Base-by-base conservation (phyloP, 30 jellyfish, hydroid and myxozoan species). In the Catostylus mosaicus region DNA sequence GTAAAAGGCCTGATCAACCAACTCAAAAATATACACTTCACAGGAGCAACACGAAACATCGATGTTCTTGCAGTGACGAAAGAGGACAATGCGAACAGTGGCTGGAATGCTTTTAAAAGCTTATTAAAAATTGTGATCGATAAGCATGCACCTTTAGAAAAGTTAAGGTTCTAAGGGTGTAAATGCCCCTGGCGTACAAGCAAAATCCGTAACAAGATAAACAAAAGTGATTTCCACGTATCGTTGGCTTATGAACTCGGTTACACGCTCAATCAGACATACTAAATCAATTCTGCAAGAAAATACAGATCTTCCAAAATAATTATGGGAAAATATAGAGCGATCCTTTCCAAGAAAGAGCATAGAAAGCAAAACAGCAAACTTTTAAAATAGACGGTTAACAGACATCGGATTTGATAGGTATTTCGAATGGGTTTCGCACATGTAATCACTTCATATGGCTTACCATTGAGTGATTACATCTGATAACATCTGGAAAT, bases 131-230 rank as follows among this genome's bases (percentile, higher is more conserved):
- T 38, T 73, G 84, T 73, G 70, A 73, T 73, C 75, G 72, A 73
- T 32, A 73, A 73, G 75, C 72, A 73, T 48, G 73, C 84, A 22
- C 86, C 86, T 32, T 51, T 75, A 75, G 86, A 30, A 48, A 48
- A 75, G 76, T 48, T 48, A 77, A 75, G 32, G 63, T 6, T 75
- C 50, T 38, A 77, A 48, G 75, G 86, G 59, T 63, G 76, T 54
- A 63, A 75, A 23, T 75, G 86, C 19, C 86, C 86, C 63, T 75
- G 86, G 86, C 86, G 50, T 75, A 75, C 75, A 75, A 75, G 61
- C 74, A 63, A 75, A 75, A 46, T 75, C 64, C 73, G 74, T 0
- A 50, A 71, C 37, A 78, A 61, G 31, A 78, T 78, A 52, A 81
- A 81, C 29, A 77, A 67, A 66, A 30, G 91, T 7, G 91, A 81